Evolutionary conservation across 2,797 vertebrate species (phyloP).

Genomic region (Squalus acanthias): DNA sequence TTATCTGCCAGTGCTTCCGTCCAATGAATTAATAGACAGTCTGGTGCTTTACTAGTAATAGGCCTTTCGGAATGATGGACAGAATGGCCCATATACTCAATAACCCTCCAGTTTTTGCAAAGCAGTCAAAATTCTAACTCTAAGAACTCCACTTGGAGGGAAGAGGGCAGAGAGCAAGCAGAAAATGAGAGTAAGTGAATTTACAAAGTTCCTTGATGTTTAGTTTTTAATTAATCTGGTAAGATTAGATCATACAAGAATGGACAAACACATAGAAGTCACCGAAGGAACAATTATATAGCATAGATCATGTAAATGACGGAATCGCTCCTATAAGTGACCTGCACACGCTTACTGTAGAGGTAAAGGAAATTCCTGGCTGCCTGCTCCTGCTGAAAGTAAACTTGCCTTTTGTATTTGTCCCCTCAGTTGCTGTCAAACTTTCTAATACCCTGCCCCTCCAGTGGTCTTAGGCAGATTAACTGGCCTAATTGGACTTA

Average conservation of each 20-base stretch:
- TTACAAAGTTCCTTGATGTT: not conserved
- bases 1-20: not conserved
- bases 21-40: not conserved
- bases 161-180: not conserved
- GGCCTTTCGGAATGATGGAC: not conserved
- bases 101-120: not conserved
- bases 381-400: conserved; percentile 33
- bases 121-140: not conserved
- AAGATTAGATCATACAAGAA: conserved; percentile 21
- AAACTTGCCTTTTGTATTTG: conserved; percentile 40
- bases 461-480: conserved; percentile 54
- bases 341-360: conserved; percentile 31
- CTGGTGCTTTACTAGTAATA: not conserved
- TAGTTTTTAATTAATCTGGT: conserved; percentile 16
- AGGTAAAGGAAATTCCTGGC: conserved; percentile 32
- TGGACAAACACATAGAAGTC: not conserved
- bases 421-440: conserved; percentile 42
- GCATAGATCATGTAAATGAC: not conserved
- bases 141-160: not conserved
- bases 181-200: not conserved
- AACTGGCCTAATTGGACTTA: conserved; percentile 66
- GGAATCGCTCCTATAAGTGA: conserved; percentile 13
- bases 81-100: not conserved
- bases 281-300: not conserved
- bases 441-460: conserved; percentile 50